Evolutionary conservation across 2,888 invertebrate genomes (phyloP), one percentile per base, ranked within the genome.

Genomic region (Tachina fera): DNA sequence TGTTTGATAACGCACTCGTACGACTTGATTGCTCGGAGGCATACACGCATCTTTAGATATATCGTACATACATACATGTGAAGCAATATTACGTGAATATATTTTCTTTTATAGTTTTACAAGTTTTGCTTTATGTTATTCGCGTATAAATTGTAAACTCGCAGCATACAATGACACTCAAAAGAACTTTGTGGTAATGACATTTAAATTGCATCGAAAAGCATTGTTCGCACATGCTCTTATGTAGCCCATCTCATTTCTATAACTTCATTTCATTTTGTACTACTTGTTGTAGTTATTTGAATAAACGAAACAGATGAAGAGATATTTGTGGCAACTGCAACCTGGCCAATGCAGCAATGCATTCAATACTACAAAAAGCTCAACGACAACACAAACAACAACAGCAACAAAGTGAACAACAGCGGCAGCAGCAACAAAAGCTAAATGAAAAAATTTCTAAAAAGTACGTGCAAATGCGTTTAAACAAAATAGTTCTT

Each of bases 141-240:
- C 10, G 43, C 19, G 16, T 39, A 9, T 39, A 56, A 10, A 49
- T 67, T 4, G 51, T 53, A 67, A 67, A 67, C 56, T 78, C 6
- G 61, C 56, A 71, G 70, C 65, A 82, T 76, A 75, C 75, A 83
- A 75, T 83, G 82, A 78, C 84, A 86, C 76, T 78, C 79, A 81
- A 60, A 76, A 72, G 78, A 84, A 77, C 82, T 86, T 88, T 88
- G 88, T 89, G 89, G 89, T 89, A 89, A 89, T 89, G 89, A 88
- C 89, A 89, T 89, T 89, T 88, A 89, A 89, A 89, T 89, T 89
- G 87, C 88, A 86, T 88, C 81, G 79, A 81, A 83, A 77, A 67
- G 82, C 71, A 86, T 82, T 86, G 85, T 82, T 86, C 84, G 84
- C 84, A 84, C 84, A 84, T 77, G 84, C 84, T 77, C 81, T 61